Percentiles rank a stretch among this genome's conserved stretches.
phyloP scores from a whole-genome alignment of 64 coral and sea anemone species.

The Astreopora myriophthalma region DNA sequence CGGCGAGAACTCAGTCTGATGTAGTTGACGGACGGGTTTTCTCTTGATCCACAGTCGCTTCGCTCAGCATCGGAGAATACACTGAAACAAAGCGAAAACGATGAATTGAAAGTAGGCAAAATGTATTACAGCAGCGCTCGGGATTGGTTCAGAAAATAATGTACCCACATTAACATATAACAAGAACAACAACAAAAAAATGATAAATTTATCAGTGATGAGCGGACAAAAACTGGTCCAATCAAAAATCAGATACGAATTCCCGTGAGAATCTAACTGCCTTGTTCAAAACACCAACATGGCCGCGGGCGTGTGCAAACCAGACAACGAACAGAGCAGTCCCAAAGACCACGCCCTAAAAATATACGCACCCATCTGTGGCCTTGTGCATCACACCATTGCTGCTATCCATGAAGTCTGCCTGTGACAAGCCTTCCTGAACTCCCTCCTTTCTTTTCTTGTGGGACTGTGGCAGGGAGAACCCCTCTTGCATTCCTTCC shows the following conservation, averaged over 20 bases:
- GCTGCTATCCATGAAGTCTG: constrained; percentile 66
- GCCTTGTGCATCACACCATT: constrained; percentile 41
- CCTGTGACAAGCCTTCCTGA: constrained; percentile 42
- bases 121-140: not conserved
- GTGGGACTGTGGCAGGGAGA: constrained; percentile 73
- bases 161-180: too few species aligned
- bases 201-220: too few species aligned
- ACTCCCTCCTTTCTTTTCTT: constrained; percentile 85
- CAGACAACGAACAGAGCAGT: too few species aligned
- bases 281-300: too few species aligned
- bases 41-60: constrained; percentile 51
- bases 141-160: too few species aligned
- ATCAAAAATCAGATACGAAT: too few species aligned
- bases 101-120: not conserved
- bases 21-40: constrained; percentile 72
- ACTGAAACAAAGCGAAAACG: not conserved
- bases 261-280: too few species aligned
- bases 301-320: too few species aligned
- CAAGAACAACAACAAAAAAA: too few species aligned
- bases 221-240: too few species aligned
- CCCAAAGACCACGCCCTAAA: not conserved
- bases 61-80: constrained; percentile 46
- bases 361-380: constrained; percentile 25
- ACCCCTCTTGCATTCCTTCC: constrained; percentile 88
- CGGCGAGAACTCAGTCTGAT: constrained; percentile 74